Conservation (phyloP, 2,797 vertebrate genomes). For the Melanotaenia nigrans region DNA sequence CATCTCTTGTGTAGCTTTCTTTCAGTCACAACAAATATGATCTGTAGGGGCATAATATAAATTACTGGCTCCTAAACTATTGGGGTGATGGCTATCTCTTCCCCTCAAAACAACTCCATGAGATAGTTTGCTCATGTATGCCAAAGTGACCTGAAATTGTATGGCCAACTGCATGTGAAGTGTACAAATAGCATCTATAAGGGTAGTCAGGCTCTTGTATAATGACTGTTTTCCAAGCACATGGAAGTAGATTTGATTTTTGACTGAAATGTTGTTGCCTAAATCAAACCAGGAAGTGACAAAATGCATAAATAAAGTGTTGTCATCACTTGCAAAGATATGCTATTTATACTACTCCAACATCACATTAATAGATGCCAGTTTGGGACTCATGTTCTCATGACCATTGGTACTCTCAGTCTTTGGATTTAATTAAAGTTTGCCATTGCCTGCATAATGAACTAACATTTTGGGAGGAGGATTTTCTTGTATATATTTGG, state of each 20-base stretch:
- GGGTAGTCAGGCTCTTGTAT: not conserved
- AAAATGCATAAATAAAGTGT: not conserved
- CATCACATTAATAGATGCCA: not conserved
- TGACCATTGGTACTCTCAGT: no score
- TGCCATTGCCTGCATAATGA: no score
- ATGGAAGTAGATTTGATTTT: not conserved
- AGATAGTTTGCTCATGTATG: not conserved
- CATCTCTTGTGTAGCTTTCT: not conserved
- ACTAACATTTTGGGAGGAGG: no score
- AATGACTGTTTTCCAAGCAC: not conserved
- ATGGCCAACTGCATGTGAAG: not conserved
- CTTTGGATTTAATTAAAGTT: no score
- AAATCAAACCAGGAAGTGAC: not conserved
- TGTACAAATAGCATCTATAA: not conserved
- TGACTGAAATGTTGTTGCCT: not conserved
- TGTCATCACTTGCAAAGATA: not conserved
- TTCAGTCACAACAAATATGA: not conserved
- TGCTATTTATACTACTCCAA: not conserved
- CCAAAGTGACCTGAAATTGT: not conserved
- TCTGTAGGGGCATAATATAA: no score
- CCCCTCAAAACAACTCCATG: not conserved
- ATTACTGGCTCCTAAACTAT: not conserved
- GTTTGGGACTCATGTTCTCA: not conserved
- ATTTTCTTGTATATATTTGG: no score
- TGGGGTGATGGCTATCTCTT: not conserved